Conservation (phyloP, 1,140 invertebrate genomes). For the Dendroctonus ponderosae region DNA sequence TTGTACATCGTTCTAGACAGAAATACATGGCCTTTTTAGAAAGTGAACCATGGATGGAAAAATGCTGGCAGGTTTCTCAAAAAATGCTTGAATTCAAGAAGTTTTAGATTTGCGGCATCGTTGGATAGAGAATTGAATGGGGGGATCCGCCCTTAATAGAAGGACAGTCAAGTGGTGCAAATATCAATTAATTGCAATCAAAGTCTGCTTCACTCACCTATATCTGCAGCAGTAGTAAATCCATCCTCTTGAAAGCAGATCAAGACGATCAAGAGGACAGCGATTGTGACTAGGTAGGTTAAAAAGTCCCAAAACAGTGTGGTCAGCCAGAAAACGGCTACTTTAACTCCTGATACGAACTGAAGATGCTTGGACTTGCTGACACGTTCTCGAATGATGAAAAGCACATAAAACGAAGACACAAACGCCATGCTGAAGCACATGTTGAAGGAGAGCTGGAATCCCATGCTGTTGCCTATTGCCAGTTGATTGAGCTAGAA, state of each 20-base stretch:
- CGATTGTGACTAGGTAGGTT: slow-evolving; percentile 59
- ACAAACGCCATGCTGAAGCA: slow-evolving; percentile 71
- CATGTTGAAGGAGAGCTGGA: slow-evolving; percentile 63
- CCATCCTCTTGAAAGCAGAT: slow-evolving; percentile 60
- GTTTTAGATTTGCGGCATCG: no score
- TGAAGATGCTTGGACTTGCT: slow-evolving; percentile 65
- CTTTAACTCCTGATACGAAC: slow-evolving; percentile 73
- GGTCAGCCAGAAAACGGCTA: slow-evolving; percentile 68
- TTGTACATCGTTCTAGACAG: no score
- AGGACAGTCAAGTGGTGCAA: no score
- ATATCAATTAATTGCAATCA: no score
- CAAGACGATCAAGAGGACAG: slow-evolving; percentile 56
- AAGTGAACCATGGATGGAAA: no score
- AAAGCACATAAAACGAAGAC: slow-evolving; percentile 72
- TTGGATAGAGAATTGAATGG: no score
- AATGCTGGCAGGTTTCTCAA: no score
- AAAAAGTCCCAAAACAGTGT: slow-evolving; percentile 72
- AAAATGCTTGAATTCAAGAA: no score
- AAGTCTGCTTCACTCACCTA: slow-evolving; percentile 48
- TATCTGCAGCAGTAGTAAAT: slow-evolving; percentile 53
- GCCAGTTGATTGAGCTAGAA: slow-evolving; percentile 61
- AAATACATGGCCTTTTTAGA: no score
- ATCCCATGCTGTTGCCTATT: slow-evolving; percentile 54
- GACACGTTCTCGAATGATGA: slow-evolving; percentile 62
- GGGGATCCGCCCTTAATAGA: no score